Evolutionary conservation across 2,113 vertebrate species (phyloP).

Genomic region (Macquaria australasica): DNA sequence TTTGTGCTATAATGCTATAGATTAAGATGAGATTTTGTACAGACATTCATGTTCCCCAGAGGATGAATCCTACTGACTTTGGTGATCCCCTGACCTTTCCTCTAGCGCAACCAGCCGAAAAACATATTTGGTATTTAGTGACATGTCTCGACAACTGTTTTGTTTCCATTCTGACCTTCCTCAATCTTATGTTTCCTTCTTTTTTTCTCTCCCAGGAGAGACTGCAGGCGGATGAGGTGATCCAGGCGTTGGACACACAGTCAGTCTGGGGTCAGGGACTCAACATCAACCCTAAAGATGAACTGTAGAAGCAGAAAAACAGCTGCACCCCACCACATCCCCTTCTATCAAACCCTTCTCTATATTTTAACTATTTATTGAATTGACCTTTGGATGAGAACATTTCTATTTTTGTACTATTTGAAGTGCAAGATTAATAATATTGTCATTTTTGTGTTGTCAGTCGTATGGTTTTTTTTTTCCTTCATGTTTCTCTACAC

Average conservation of each 20-base stretch:
- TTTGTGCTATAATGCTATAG: background rate
- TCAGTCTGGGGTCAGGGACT: constrained; percentile 78
- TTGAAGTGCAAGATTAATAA: constrained; percentile 78
- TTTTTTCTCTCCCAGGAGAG: constrained; percentile 86
- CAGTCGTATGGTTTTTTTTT: background rate
- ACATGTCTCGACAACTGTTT: no score
- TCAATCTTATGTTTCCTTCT: background rate
- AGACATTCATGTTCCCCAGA: background rate
- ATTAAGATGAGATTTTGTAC: no score
- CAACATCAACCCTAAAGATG: constrained; percentile 94
- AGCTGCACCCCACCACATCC: background rate
- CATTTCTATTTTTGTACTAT: constrained; percentile 96
- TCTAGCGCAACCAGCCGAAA: no score
- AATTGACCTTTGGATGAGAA: constrained; percentile 90
- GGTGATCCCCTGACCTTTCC: background rate
- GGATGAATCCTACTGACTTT: background rate
- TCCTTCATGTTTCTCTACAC: constrained; percentile 39
- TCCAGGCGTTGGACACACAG: constrained; percentile 88
- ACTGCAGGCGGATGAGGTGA: constrained; percentile 95
- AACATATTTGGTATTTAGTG: no score
- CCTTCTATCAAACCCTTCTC: constrained; percentile 43
- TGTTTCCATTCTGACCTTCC: background rate
- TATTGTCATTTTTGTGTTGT: constrained; percentile 50
- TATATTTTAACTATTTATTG: constrained; percentile 92
- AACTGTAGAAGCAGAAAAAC: constrained; percentile 85